Percentiles rank a stretch among this genome's conserved stretches.
These are phyloP conservation scores for Pterostichus niger DNA, from an alignment of 2,888 invertebrate genomes.

Conservation along the genomic window DNA sequence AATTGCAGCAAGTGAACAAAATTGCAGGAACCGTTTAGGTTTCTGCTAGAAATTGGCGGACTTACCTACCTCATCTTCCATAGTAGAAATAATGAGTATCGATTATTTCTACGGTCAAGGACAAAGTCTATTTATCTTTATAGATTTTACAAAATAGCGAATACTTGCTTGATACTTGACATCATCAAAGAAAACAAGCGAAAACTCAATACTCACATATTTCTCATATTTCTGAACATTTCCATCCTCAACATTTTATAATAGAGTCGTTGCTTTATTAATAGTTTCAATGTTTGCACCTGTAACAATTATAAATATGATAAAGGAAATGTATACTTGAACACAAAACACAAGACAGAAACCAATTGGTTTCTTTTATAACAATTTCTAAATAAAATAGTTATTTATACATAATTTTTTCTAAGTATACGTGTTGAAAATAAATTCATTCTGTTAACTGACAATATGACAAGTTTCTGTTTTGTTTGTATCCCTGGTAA, in stretches of 20 bases:
- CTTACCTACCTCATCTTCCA: slow-evolving; percentile 16
- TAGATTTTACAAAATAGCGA: slow-evolving; percentile 36
- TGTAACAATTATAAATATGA: slow-evolving; percentile 34
- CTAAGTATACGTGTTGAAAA: too few species aligned
- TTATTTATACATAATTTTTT: too few species aligned
- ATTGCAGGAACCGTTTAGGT: slow-evolving; percentile 23
- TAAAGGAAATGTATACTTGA: neutral
- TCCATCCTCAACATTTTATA: slow-evolving; percentile 41
- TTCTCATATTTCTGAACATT: slow-evolving; percentile 45
- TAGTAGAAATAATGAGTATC: slow-evolving; percentile 33
- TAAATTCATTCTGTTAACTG: too few species aligned
- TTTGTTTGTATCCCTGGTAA: too few species aligned
- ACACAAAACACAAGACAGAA: slow-evolving; percentile 3
- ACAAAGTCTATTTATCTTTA: slow-evolving; percentile 28
- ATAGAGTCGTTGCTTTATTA: slow-evolving; percentile 21
- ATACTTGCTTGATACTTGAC: neutral
- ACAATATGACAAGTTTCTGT: too few species aligned
- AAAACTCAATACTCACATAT: slow-evolving; percentile 43
- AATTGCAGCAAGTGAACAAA: slow-evolving; percentile 7
- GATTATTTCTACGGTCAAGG: slow-evolving; percentile 51
- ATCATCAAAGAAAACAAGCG: slow-evolving; percentile 20
- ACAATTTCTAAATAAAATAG: too few species aligned
- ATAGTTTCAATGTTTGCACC: slow-evolving; percentile 35
- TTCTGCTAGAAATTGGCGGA: neutral
- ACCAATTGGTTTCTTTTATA: neutral